A percentile compares a stretch with the other conserved stretches of the same genome.
phyloP scores from a whole-genome alignment of 2,113 vertebrate genomes.

The Cyprinodon variegatus region DNA sequence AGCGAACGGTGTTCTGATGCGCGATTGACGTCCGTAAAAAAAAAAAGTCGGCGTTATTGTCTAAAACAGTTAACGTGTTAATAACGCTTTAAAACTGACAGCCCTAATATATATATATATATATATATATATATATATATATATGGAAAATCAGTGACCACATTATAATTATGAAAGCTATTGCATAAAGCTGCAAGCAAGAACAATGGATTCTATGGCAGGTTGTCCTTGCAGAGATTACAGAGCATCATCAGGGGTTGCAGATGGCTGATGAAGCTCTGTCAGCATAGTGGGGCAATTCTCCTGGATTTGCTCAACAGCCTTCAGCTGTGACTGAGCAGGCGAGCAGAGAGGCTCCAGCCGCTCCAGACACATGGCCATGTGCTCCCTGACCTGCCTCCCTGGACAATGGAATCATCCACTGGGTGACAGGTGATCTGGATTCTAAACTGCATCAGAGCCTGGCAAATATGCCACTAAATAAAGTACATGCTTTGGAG shows the following conservation, averaged over 20 bases:
- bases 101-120: too few species aligned
- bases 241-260: slow-evolving; percentile 6
- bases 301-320: slow-evolving; percentile 12
- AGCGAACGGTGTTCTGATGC: too few species aligned
- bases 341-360: slow-evolving; percentile 4
- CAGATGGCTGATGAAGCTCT: slow-evolving; percentile 26
- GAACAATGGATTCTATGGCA: background rate
- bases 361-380: slow-evolving; percentile 15
- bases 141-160: background rate
- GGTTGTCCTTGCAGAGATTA: background rate
- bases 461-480: background rate
- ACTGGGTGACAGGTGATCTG: slow-evolving; percentile 20
- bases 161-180: background rate
- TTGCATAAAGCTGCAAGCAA: background rate
- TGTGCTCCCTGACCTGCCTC: slow-evolving; percentile 15
- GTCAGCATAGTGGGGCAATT: slow-evolving; percentile 1
- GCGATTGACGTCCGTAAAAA: too few species aligned
- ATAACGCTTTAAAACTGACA: too few species aligned
- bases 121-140: too few species aligned
- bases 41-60: too few species aligned
- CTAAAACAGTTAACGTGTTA: too few species aligned
- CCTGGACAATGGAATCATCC: slow-evolving; percentile 14
- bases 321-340: slow-evolving; percentile 9
- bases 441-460: background rate
- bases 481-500: background rate